Conservation (phyloP, 1,140 invertebrate genomes). For the Meteorus sp. region DNA sequence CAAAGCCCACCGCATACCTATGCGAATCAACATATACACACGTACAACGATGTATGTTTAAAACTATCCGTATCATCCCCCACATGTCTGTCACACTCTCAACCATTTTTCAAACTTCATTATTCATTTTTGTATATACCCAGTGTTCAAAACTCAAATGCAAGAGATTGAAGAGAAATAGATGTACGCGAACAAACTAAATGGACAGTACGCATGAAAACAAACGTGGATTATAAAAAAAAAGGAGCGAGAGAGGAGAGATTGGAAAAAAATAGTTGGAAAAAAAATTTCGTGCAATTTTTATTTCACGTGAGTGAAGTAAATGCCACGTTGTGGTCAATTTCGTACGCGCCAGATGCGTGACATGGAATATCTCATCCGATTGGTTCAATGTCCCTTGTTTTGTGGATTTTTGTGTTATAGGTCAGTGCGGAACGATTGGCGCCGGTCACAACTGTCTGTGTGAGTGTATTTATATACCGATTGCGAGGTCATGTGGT, state of each 20-base stretch:
- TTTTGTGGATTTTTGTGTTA: slow-evolving; percentile 12
- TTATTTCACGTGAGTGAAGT: not conserved
- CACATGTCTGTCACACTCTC: slow-evolving; percentile 3
- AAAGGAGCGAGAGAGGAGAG: not conserved
- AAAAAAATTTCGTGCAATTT: not conserved
- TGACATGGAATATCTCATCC: slow-evolving; percentile 6
- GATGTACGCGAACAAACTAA: too few species aligned
- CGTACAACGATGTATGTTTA: too few species aligned
- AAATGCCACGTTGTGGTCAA: slow-evolving; percentile 8
- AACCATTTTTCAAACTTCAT: slow-evolving; percentile 16
- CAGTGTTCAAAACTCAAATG: not conserved
- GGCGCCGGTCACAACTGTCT: not conserved
- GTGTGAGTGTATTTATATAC: too few species aligned
- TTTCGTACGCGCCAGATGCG: slow-evolving; percentile 16
- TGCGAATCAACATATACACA: too few species aligned
- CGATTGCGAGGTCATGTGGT: too few species aligned
- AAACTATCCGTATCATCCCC: too few species aligned
- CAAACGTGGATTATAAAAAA: slow-evolving; percentile 15
- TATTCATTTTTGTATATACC: slow-evolving; percentile 15
- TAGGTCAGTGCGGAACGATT: slow-evolving; percentile 16
- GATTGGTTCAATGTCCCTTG: slow-evolving; percentile 1
- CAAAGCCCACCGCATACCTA: too few species aligned
- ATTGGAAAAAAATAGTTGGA: slow-evolving; percentile 2
- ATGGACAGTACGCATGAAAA: slow-evolving; percentile 1
- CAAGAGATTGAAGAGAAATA: not conserved